These are phyloP conservation scores for Chironex yamaguchii DNA, from an alignment of 30 jellyfish, hydroid and myxozoan genomes.

Conservation along the genomic window DNA sequence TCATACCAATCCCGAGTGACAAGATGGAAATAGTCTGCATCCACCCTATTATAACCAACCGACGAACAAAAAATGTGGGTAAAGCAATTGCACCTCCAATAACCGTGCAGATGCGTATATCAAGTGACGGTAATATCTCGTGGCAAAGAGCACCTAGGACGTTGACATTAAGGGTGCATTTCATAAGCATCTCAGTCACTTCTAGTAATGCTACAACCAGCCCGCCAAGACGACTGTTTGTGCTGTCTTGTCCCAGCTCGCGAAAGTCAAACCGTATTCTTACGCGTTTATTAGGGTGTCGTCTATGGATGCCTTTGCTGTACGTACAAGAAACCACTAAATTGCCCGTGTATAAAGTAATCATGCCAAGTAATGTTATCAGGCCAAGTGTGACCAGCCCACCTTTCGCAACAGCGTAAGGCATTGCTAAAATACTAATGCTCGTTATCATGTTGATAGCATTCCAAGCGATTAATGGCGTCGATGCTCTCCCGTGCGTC, in stretches of 20 bases:
- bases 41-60: slow-evolving; percentile 83
- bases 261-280: slow-evolving; percentile 69
- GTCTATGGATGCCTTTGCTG: slow-evolving; percentile 65
- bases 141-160: slow-evolving; percentile 85
- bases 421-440: slow-evolving; percentile 79
- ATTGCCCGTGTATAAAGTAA: slow-evolving; percentile 79
- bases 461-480: slow-evolving; percentile 85
- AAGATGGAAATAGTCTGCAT: slow-evolving; percentile 80
- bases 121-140: slow-evolving; percentile 67
- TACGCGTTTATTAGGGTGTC: slow-evolving; percentile 9
- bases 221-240: slow-evolving; percentile 74
- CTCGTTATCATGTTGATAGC: slow-evolving; percentile 77
- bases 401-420: slow-evolving; percentile 81
- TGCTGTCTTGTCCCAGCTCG: slow-evolving; percentile 83
- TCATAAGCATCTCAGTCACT: slow-evolving; percentile 74
- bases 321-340: slow-evolving; percentile 80
- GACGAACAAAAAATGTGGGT: slow-evolving; percentile 86
- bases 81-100: slow-evolving; percentile 86
- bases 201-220: slow-evolving; percentile 66
- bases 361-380: slow-evolving; percentile 57
- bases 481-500: slow-evolving; percentile 83
- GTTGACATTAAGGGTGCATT: slow-evolving; percentile 76
- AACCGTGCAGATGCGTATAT: slow-evolving; percentile 78
- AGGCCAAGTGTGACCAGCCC: slow-evolving; percentile 73
- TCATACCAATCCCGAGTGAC: slow-evolving; percentile 78